These are phyloP conservation scores for Hirtodrosophila alboralis DNA, from an alignment of 2,888 invertebrate genomes.

Conservation along the genomic window DNA sequence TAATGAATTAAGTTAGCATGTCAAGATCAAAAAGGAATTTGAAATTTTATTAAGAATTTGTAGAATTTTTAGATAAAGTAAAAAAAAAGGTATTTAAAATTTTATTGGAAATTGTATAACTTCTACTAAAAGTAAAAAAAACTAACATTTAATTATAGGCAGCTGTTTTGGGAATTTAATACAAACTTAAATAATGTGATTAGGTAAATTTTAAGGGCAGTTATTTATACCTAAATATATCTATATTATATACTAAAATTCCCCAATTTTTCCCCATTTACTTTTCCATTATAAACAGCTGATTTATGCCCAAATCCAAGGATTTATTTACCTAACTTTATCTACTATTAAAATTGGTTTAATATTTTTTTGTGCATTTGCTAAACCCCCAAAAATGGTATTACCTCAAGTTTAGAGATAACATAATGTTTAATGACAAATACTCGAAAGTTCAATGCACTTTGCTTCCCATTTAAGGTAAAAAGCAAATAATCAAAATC, in stretches of 20 bases:
- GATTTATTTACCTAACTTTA: neutral
- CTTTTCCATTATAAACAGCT: too few relatives aligned
- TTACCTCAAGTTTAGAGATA: conserved; percentile 23
- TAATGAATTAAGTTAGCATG: conserved; percentile 16
- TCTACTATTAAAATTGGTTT: neutral
- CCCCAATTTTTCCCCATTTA: too few relatives aligned
- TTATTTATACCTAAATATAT: too few relatives aligned
- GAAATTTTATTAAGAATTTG: neutral
- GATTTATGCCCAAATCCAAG: conserved; percentile 33
- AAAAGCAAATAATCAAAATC: conserved; percentile 60
- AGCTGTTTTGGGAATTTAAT: too few relatives aligned
- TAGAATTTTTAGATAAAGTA: too few relatives aligned
- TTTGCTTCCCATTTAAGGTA: conserved; percentile 32
- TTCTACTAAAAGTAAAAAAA: too few relatives aligned
- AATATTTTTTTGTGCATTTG: conserved; percentile 9
- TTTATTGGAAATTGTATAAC: too few relatives aligned
- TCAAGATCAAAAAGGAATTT: conserved; percentile 6
- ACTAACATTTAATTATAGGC: too few relatives aligned
- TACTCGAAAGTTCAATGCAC: conserved; percentile 45
- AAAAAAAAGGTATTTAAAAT: too few relatives aligned
- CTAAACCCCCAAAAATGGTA: conserved; percentile 14
- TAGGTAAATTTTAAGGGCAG: too few relatives aligned
- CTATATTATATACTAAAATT: too few relatives aligned
- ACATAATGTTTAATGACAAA: conserved; percentile 13
- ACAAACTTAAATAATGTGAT: too few relatives aligned